A percentile compares a stretch with the other conserved stretches of the same genome.
phyloP scores from a whole-genome alignment of 2,797 vertebrate genomes.

The Triplophysa yarkandensis region DNA sequence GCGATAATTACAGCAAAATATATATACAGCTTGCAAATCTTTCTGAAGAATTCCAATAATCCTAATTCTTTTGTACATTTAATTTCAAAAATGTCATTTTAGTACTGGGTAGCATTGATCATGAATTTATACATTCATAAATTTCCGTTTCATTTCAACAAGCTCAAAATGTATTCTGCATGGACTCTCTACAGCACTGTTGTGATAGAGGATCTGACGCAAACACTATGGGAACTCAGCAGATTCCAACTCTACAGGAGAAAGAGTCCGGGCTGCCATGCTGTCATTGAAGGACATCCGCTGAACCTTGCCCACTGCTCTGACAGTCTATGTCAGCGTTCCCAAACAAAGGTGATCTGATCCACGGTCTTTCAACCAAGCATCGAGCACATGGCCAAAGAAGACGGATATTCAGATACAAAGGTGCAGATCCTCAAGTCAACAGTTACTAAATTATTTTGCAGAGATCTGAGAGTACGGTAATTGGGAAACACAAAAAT shows the following conservation, averaged over 20 bases:
- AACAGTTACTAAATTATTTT: constrained; percentile 1
- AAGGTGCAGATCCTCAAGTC: constrained; percentile 21
- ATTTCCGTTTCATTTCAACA: background rate
- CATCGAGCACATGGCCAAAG: constrained; percentile 12
- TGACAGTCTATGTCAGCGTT: constrained; percentile 35
- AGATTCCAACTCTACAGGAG: constrained; percentile 44
- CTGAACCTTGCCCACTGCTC: constrained; percentile 16
- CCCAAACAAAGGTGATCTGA: constrained; percentile 28
- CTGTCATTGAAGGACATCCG: constrained; percentile 42
- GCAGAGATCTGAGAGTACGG: constrained; percentile 12
- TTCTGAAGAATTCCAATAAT: background rate
- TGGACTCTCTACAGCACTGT: constrained; percentile 23
- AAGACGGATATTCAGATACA: constrained; percentile 32
- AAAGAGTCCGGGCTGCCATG: constrained; percentile 28
- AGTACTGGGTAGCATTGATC: background rate
- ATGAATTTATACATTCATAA: no score
- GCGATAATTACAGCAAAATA: no score
- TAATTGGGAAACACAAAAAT: background rate
- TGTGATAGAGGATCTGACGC: constrained; percentile 38
- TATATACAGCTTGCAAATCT: background rate
- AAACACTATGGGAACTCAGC: constrained; percentile 30
- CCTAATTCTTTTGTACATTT: background rate
- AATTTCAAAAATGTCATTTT: background rate
- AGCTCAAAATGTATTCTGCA: background rate
- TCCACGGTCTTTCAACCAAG: constrained; percentile 26